Evolutionary conservation across 23 tunicate genomes (phyloP), one percentile per base, ranked within the genome.

Genomic region (Trididemnum clinides): DNA sequence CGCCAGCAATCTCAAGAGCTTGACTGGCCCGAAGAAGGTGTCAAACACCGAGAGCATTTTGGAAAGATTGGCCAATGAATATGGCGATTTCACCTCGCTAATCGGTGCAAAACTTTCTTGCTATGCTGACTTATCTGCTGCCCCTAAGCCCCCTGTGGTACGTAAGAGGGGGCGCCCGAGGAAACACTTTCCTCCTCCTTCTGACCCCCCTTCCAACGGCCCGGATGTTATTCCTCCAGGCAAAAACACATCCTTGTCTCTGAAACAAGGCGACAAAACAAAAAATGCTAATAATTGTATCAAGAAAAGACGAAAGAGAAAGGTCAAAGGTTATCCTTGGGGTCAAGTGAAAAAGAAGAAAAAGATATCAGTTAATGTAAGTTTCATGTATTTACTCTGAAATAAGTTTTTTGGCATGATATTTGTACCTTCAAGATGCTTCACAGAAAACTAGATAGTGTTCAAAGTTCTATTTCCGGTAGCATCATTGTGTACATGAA

Each of bases 291-390:
- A 20, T 6, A 51, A 3, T 78, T 57, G 71, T 7, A 18, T 28
- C 66, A 81, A 72, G 39, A 91, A 91, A 58, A 81, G 66, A 22
- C 44, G 96, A 34, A 72, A 83, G 50, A 39, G 90, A 38, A 91
- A 91, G 78, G 96, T 91, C 27, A 91, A 91, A 72, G 96, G 80
- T 34, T 91, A 91, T 33, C 96, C 96, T n/a, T 91, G 96, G 96
- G 96, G 96, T 15, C 51, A 64, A 0, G 77, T 80, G n/a, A 87
- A 86, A 51, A 81, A 64, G 63, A 91, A 86, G 73, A 81, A 82
- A 77, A 91, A 86, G 71, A 85, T 74, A 19, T 38, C 39, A 27
- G 6, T 28, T 1, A 84, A 84, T 33, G 88, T 84, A 54, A 84
- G 81, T 19, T 6, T 37, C n/a, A n/a, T n/a, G n/a, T n/a, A n/a